phyloP scores from a whole-genome alignment of 1,140 invertebrate species.

The Lasioglossum baleicum region DNA sequence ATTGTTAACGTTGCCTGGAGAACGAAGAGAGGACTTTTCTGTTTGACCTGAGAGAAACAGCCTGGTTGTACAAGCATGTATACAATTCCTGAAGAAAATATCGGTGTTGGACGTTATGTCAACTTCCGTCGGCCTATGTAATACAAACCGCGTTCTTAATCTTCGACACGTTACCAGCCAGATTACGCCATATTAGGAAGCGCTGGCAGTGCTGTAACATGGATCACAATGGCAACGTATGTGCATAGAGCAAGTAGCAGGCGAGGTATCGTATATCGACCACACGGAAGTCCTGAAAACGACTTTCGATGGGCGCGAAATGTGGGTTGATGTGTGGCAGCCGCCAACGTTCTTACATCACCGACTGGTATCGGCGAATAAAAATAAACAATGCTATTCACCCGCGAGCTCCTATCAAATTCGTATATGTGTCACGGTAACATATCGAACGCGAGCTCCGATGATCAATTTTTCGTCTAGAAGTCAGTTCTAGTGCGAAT shows the following conservation, averaged over 20 bases:
- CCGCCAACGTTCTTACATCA: background rate
- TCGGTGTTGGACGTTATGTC: background rate
- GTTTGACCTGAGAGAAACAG: too few species aligned
- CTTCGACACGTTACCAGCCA: background rate
- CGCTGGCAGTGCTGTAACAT: slow-evolving; percentile 14
- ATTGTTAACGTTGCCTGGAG: background rate
- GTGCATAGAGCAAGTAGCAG: slow-evolving; percentile 27
- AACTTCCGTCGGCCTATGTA: slow-evolving; percentile 1
- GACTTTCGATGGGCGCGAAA: slow-evolving; percentile 14
- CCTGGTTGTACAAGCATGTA: too few species aligned
- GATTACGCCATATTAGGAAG: slow-evolving; percentile 36
- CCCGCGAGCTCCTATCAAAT: background rate
- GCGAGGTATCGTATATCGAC: slow-evolving; percentile 42
- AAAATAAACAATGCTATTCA: background rate
- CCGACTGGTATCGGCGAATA: background rate
- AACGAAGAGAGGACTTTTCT: background rate
- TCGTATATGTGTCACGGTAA: background rate
- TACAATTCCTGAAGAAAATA: too few species aligned
- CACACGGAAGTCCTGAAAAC: slow-evolving; percentile 17
- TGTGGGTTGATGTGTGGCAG: background rate
- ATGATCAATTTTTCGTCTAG: background rate
- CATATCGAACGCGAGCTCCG: background rate
- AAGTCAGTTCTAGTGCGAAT: too few species aligned
- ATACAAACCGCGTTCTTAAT: slow-evolving; percentile 4
- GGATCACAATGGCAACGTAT: slow-evolving; percentile 23